These are phyloP conservation scores for Eulimnadia texana DNA, from an alignment of 1,140 invertebrate species.

Conservation along the genomic window DNA sequence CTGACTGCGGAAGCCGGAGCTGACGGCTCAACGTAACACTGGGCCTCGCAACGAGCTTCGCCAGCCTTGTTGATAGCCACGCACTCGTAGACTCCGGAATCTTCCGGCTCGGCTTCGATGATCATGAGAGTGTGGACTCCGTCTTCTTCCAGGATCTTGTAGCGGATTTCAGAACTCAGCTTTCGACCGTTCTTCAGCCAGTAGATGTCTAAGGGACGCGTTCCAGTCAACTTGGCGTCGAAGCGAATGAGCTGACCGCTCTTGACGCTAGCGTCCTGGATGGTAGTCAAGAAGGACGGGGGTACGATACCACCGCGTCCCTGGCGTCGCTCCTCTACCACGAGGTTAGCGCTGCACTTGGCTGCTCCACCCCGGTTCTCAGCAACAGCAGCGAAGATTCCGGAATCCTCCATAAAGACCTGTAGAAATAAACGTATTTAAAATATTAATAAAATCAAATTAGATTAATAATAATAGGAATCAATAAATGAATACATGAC, in stretches of 20 bases:
- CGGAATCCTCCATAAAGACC: constrained; percentile 84
- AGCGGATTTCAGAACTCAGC: constrained; percentile 65
- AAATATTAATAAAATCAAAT: too few relatives aligned
- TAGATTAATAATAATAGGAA: too few relatives aligned
- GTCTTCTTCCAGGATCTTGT: constrained; percentile 75
- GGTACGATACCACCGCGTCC: constrained; percentile 60
- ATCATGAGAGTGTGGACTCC: constrained; percentile 63
- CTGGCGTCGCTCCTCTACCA: constrained; percentile 69
- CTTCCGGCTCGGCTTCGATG: constrained; percentile 65
- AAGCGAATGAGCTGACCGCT: constrained; percentile 70
- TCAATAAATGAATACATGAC: too few relatives aligned
- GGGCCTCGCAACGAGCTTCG: constrained; percentile 77
- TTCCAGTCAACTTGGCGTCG: constrained; percentile 69
- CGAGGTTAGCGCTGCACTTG: constrained; percentile 86
- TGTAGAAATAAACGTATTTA: neutral
- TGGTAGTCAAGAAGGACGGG: constrained; percentile 70
- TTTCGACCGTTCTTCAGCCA: constrained; percentile 90
- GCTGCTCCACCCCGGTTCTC: constrained; percentile 81
- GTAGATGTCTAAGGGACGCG: constrained; percentile 78
- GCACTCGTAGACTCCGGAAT: constrained; percentile 78
- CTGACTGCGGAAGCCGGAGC: neutral
- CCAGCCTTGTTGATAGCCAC: constrained; percentile 79
- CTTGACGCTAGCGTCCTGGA: constrained; percentile 60
- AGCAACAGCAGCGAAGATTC: constrained; percentile 78
- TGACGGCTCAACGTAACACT: constrained; percentile 50